These are phyloP conservation scores for Agapornis roseicollis DNA, from an alignment of 2,113 vertebrate genomes.

Conservation along the genomic window DNA sequence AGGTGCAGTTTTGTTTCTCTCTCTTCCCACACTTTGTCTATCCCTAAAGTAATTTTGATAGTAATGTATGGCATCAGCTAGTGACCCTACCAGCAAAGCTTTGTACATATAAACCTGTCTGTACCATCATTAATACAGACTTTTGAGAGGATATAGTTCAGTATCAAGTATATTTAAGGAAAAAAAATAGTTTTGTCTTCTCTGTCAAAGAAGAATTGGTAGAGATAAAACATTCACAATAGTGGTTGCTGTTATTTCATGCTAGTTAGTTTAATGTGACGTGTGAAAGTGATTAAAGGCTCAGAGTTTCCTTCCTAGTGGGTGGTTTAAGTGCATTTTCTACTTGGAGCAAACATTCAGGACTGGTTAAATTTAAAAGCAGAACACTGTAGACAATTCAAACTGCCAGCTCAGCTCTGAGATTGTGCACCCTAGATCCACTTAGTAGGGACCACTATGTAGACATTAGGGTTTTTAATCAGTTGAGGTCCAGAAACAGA, in stretches of 20 bases:
- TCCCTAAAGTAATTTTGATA: not conserved
- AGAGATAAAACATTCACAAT: not conserved
- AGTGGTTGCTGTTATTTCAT: fast-evolving
- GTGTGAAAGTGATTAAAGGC: not conserved
- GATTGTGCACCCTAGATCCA: not conserved
- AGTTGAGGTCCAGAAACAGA: not conserved
- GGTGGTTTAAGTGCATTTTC: not conserved
- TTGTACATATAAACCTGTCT: not conserved
- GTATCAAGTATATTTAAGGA: not conserved
- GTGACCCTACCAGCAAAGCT: not conserved
- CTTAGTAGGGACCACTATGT: not conserved
- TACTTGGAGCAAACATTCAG: not conserved
- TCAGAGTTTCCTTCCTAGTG: not conserved
- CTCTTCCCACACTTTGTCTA: not conserved
- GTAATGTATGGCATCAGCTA: not conserved
- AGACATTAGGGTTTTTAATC: not conserved
- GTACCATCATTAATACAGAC: not conserved
- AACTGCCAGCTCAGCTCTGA: not conserved
- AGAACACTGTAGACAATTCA: not conserved
- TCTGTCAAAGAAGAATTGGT: not conserved
- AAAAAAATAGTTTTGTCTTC: not conserved
- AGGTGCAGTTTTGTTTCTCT: not conserved
- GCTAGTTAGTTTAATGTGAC: not conserved
- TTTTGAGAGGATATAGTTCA: not conserved
- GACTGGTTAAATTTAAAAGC: not conserved